A percentile compares a stretch with the other conserved stretches of the same genome.
Evolutionary conservation across 2,888 invertebrate species (phyloP).

Genomic region (Orthosia gothica): DNA sequence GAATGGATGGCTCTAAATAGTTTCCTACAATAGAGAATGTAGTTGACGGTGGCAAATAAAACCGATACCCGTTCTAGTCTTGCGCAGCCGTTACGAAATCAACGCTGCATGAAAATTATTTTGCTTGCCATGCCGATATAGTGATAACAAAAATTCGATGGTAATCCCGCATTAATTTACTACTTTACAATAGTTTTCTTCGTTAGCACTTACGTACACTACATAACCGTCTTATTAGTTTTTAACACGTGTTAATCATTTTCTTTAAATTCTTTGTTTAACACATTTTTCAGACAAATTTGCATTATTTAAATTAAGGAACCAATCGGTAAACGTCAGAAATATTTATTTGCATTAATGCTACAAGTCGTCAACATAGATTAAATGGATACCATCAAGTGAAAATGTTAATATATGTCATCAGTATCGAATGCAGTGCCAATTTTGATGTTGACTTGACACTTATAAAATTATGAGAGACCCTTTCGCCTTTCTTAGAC

Average conservation of each 20-base stretch:
- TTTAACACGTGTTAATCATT: conserved; percentile 34
- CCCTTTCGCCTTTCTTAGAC: conserved; percentile 8
- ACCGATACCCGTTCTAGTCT: conserved; percentile 90
- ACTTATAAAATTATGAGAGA: background rate
- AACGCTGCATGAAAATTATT: conserved; percentile 89
- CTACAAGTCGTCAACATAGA: background rate
- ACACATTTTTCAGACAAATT: background rate
- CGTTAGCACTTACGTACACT: background rate
- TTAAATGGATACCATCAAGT: background rate
- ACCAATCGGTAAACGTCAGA: conserved; percentile 5
- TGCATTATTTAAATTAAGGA: background rate
- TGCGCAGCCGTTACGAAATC: conserved; percentile 91
- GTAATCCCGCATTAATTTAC: conserved; percentile 53
- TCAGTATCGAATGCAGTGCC: background rate
- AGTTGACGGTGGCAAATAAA: conserved; percentile 83
- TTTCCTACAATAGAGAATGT: conserved; percentile 77
- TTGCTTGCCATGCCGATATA: conserved; percentile 69
- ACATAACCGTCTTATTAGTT: conserved; percentile 3
- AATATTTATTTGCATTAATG: background rate
- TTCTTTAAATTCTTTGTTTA: background rate
- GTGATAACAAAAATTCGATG: conserved; percentile 63
- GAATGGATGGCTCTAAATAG: conserved; percentile 45
- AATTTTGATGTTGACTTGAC: conserved; percentile 4
- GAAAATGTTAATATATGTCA: background rate
- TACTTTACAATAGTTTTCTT: conserved; percentile 25